Evolutionary conservation across 2,797 vertebrate species (phyloP), one percentile per base, ranked within the genome.

Genomic region (Pangasius larnaudii): DNA sequence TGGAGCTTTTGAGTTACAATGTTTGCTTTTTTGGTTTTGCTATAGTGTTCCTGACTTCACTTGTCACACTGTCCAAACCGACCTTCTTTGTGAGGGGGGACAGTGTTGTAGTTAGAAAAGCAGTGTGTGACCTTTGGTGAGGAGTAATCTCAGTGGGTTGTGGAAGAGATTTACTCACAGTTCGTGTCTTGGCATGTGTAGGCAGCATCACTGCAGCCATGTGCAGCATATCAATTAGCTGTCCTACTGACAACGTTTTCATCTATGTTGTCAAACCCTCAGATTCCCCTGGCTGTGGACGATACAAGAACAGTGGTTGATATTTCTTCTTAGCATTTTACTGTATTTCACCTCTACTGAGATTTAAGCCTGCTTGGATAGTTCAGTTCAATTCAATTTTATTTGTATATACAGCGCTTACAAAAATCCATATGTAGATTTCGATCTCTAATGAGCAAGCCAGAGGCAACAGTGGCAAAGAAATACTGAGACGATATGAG

Each of bases 131-230:
- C 88, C 91, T 89, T 90, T 86, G 90, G 89, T 91, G 89, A 90
- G 80, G 84, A 92, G 92, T 90, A 89, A 90, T 93, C 93, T 92
- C 95, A 94, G 93, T 93, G 90, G 94, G 94, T 91, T 89, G 93
- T 92, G 90, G 91, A 90, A 93, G 92, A 93, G 92, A 92, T 92
- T 94, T 93, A 91, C 92, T 39, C 88, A 92, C 88, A 90, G 93
- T 67, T 91, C 93, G 91, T 96, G 95, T 93, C 93, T 92, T 86
- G 14, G 94, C 95, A 95, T 95, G 93, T 92, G 92, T 94, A 93
- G 92, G 89, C 90, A 49, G 92, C 93, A 94, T 94, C 92, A 94
- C 92, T 92, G 91, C 92, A 91, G 93, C 94, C 91, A 85, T 88
- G 63, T 77, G 88, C 87, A 72, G 90, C 92, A 95, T 95, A 94